phyloP scores from a whole-genome alignment of 2,113 vertebrate species.

The Ibidorhyncha struthersii region DNA sequence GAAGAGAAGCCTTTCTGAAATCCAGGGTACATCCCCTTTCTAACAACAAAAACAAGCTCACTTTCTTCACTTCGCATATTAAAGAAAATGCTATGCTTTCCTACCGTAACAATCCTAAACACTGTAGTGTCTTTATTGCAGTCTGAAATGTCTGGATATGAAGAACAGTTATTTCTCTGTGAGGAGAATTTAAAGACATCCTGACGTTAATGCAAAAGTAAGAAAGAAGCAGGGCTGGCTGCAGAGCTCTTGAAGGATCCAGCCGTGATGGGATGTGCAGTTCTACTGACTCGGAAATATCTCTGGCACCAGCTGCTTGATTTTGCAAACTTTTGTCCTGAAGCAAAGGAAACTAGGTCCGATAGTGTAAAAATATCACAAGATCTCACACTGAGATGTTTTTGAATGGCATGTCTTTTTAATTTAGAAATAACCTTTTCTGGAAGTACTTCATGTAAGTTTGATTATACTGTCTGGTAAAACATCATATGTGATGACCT shows the following conservation, averaged over 20 bases:
- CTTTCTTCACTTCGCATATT: not conserved
- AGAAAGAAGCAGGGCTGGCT: not conserved
- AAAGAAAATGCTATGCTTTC: not conserved
- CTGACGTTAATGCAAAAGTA: not conserved
- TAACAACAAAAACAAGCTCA: not conserved
- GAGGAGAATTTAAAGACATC: not conserved
- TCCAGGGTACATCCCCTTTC: not conserved
- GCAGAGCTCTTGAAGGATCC: not conserved
- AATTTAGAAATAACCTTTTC: not conserved
- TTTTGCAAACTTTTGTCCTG: not conserved
- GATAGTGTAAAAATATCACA: not conserved
- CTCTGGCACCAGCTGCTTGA: not conserved
- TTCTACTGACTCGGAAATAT: not conserved
- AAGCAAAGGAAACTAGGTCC: not conserved
- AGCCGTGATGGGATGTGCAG: not conserved
- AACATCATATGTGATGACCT: not conserved
- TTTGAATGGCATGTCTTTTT: not conserved
- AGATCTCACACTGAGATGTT: not conserved
- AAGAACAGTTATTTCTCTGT: not conserved
- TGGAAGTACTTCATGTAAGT: not conserved
- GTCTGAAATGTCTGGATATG: not conserved
- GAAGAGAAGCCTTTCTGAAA: constrained; percentile 15
- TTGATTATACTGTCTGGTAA: not conserved
- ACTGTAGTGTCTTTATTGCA: not conserved
- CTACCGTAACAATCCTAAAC: not conserved